Base-by-base conservation (phyloP, 2,888 invertebrate species). In the Falcaria lacertinaria region DNA sequence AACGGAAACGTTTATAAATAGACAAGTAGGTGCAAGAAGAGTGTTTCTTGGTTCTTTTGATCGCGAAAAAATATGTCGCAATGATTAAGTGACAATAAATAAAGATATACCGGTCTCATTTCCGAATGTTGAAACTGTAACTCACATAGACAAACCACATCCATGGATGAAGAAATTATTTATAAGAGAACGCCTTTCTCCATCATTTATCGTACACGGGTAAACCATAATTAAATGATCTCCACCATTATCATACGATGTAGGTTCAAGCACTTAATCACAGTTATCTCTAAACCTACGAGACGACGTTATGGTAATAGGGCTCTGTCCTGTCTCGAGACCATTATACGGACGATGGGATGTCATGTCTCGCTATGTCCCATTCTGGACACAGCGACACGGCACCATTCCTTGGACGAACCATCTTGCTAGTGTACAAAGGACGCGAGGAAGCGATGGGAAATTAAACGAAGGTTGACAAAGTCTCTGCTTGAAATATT, bases 331-430 rank as follows among this genome's bases (percentile, higher is more conserved):
- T 68, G 49, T 64, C 51, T 58, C 65, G 62, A 70, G 67, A 69
- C 73, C 76, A 78, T 80, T 80, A 79, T 78, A 74, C 73, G 62
- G 51, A 52, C 57, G 50, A 53, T 56, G 54, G 19, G 19, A 3
- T 50, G 60, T 57, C 56, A 65, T 35, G 61, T 67, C 63, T 55
- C 55, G 50, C 22, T 8, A 37, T 47, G 58, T 50, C 48, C 65
- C 64, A 61, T 66, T 61, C 64, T 47, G 54, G 48, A 41, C 52
- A 56, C 39, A 45, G 44, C 33, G 19, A 48, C 54, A 50, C 51
- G 53, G 28, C 54, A 54, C n/a, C n/a, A 46, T 50, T 55, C 54
- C 52, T 50, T 52, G 54, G 49, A 54, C 45, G 28, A 36, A 6
- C 52, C 48, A 39, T 47, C 34, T 35, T 45, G 4, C n/a, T 17